phyloP scores from a whole-genome alignment of 1,140 invertebrate species.

The Paraescarpia echinospica region DNA sequence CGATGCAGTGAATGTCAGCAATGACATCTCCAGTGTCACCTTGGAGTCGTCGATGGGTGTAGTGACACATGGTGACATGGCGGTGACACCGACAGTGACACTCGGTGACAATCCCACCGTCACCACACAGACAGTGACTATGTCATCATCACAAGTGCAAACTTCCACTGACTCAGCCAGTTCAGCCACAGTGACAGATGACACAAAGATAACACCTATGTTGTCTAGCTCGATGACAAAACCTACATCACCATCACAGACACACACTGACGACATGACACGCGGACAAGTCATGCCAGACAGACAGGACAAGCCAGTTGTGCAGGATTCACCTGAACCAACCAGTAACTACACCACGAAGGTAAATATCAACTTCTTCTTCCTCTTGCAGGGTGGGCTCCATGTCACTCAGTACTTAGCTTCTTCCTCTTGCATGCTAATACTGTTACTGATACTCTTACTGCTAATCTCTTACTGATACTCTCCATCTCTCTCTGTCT shows the following conservation, averaged over 20 bases:
- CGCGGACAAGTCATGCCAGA: neutral
- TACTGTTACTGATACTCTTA: too few relatives aligned
- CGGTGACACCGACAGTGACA: neutral
- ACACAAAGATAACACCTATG: neutral
- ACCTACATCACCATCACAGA: neutral
- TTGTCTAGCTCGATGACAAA: neutral
- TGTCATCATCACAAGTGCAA: neutral
- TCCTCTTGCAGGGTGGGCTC: too few relatives aligned
- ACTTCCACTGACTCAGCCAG: neutral
- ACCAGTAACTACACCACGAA: neutral
- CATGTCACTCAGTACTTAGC: too few relatives aligned
- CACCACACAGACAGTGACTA: neutral
- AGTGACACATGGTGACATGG: neutral
- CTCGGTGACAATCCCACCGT: neutral
- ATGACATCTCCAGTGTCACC: neutral
- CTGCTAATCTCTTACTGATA: too few relatives aligned
- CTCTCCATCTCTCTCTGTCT: too few relatives aligned
- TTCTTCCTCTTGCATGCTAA: too few relatives aligned
- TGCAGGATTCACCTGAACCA: neutral
- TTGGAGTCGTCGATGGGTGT: neutral
- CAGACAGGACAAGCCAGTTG: neutral
- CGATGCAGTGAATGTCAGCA: neutral
- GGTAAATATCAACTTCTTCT: neutral
- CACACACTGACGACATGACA: neutral
- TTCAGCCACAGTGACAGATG: neutral